Evolutionary conservation across 2,888 invertebrate genomes (phyloP).

Genomic region (Leptinotarsa peninsularis): DNA sequence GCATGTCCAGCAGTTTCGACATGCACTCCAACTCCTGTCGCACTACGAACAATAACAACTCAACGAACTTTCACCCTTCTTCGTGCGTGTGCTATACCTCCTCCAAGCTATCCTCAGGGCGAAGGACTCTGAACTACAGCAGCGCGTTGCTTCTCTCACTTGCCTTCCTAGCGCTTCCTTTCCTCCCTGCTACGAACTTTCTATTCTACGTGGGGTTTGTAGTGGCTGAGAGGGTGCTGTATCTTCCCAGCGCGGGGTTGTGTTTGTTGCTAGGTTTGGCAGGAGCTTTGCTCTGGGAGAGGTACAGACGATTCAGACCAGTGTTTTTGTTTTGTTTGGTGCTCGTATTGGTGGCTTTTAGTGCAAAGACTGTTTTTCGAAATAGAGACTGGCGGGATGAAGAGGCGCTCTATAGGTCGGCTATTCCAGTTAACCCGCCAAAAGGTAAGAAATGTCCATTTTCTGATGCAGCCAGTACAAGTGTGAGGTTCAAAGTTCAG

Average conservation of each 20-base stretch:
- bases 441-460: conserved; percentile 77
- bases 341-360: conserved; percentile 75
- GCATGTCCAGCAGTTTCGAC: conserved; percentile 75
- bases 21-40: conserved; percentile 79
- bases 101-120: conserved; percentile 25
- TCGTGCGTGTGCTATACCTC: conserved; percentile 58
- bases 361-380: conserved; percentile 82
- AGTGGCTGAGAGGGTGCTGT: conserved; percentile 94
- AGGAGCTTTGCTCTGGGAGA: conserved; percentile 70
- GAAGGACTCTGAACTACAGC: conserved; percentile 45
- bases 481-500: no score
- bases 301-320: conserved; percentile 54
- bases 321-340: conserved; percentile 68
- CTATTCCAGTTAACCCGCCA: conserved; percentile 93
- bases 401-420: conserved; percentile 92
- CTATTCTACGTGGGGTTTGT: conserved; percentile 99
- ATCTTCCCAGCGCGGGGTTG: conserved; percentile 95
- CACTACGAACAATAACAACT: conserved; percentile 79
- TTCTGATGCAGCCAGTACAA: no score
- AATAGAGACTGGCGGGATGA: conserved; percentile 94
- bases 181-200: conserved; percentile 95
- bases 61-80: conserved; percentile 70
- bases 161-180: conserved; percentile 88
- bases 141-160: conserved; percentile 68
- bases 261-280: conserved; percentile 89